phyloP scores from a whole-genome alignment of 2,888 invertebrate genomes.

The Physocephala rufipes region DNA sequence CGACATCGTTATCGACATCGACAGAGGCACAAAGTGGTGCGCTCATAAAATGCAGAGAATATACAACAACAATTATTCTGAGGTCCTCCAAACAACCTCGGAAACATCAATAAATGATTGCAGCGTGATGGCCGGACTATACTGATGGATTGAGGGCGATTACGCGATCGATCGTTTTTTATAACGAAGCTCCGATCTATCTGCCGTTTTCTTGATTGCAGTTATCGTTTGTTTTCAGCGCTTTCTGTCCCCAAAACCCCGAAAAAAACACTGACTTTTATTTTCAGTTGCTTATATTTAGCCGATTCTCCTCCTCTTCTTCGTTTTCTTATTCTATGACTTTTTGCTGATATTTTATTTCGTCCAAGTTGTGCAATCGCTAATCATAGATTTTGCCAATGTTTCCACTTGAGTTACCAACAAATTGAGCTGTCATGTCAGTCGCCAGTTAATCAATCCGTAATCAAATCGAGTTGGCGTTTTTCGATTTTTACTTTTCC shows the following conservation, averaged over 20 bases:
- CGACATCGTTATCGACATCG: conserved; percentile 2
- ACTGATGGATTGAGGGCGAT: conserved; percentile 65
- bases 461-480: conserved; percentile 46
- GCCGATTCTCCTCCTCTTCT: conserved; percentile 8
- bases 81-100: conserved; percentile 6
- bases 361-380: conserved; percentile 47
- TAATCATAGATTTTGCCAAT: conserved; percentile 52
- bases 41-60: background rate
- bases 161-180: conserved; percentile 55
- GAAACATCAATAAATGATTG: conserved; percentile 34
- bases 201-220: background rate
- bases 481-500: conserved; percentile 22
- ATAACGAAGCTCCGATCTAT: conserved; percentile 18
- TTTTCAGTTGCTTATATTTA: background rate
- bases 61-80: conserved; percentile 6
- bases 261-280: conserved; percentile 15
- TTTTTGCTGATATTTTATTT: conserved; percentile 3
- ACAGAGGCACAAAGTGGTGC: background rate
- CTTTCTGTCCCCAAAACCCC: conserved; percentile 25
- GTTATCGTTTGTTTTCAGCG: background rate
- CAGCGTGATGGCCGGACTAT: conserved; percentile 62
- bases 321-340: no score
- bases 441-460: conserved; percentile 63
- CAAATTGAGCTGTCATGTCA: conserved; percentile 64
- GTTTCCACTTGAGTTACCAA: conserved; percentile 43